Conservation (phyloP, 1,140 invertebrate genomes). For the Rhagoletis zephyria region DNA sequence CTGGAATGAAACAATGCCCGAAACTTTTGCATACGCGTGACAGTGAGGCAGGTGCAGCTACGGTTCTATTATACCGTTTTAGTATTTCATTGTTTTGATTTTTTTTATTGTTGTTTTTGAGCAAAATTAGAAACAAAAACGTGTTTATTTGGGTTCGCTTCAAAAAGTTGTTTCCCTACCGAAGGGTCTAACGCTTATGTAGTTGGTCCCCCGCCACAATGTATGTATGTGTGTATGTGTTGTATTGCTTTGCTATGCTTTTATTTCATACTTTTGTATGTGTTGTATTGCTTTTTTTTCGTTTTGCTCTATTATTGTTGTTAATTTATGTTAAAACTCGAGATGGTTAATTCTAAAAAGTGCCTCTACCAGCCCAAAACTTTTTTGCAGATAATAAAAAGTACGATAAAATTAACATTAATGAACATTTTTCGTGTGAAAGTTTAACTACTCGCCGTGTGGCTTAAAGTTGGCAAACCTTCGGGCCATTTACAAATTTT, state of each 20-base stretch:
- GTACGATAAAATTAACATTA: slow-evolving; percentile 40
- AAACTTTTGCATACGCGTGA: not conserved
- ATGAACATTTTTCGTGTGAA: slow-evolving; percentile 36
- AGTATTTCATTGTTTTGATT: not conserved
- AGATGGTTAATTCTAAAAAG: slow-evolving; percentile 32
- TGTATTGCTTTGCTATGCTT: not conserved
- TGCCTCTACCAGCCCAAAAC: not conserved
- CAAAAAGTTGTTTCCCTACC: not conserved
- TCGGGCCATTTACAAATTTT: not conserved
- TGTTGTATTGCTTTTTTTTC: not conserved
- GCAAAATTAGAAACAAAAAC: not conserved
- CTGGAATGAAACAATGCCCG: not conserved
- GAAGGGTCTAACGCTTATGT: no score
- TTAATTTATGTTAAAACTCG: slow-evolving; percentile 43
- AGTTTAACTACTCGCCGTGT: not conserved
- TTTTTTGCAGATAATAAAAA: slow-evolving; percentile 47
- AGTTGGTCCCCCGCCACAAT: no score
- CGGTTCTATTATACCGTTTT: no score
- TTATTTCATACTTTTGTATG: not conserved
- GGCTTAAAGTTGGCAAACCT: not conserved
- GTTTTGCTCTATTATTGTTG: slow-evolving; percentile 21
- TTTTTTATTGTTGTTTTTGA: not conserved
- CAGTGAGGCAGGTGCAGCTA: not conserved
- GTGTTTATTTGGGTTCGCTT: not conserved
- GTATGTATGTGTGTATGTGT: no score